Base-by-base conservation (phyloP, 2,888 invertebrate species). In the Dryomyza anilis region DNA sequence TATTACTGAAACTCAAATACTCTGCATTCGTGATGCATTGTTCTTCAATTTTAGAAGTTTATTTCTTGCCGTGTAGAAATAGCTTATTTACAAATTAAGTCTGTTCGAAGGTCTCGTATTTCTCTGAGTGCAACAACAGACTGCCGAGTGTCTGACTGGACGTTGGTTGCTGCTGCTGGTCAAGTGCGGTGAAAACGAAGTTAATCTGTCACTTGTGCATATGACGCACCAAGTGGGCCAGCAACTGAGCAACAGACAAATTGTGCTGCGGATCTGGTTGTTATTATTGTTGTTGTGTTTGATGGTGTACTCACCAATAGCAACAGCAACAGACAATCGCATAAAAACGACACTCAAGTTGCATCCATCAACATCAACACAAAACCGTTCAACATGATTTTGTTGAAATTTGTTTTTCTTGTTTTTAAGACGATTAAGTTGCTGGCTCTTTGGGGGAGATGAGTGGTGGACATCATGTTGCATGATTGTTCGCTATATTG, bases 241-340 rank as follows among this genome's bases (percentile, higher is more conserved):
- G n/a, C n/a, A n/a, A n/a, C 45, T 27, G 58, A 30, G 58, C 58
- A 58, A 29, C 58, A 46, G 46, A 58, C 58, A 30, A 46, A 23
- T 50, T 60, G 33, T 10, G 16, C 29, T n/a, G n/a, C 14, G 21
- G 23, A 14, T 21, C 23, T 12, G n/a, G 50, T 6, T 36, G 12
- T 8, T 23, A 21, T 14, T 29, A 8, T 21, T 19, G 55, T 12
- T 21, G 30, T 33, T 33, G 55, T 23, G n/a, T n/a, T n/a, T n/a
- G n/a, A n/a, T n/a, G n/a, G n/a, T n/a, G n/a, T 25, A 25, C 25
- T 50, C 16, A 29, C 12, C 16, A 52, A 25, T 23, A 48, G 50
- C n/a, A n/a, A n/a, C n/a, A 25, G 50, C 50, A 52, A 52, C 50
- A 52, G 29, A 52, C 50, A 25, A 52, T 52, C 50, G 27, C 23